A percentile compares a stretch with the other conserved stretches of the same genome.
These are phyloP conservation scores for Scolanthus callimorphus DNA, from an alignment of 92 coral and sea anemone species.

Conservation along the genomic window DNA sequence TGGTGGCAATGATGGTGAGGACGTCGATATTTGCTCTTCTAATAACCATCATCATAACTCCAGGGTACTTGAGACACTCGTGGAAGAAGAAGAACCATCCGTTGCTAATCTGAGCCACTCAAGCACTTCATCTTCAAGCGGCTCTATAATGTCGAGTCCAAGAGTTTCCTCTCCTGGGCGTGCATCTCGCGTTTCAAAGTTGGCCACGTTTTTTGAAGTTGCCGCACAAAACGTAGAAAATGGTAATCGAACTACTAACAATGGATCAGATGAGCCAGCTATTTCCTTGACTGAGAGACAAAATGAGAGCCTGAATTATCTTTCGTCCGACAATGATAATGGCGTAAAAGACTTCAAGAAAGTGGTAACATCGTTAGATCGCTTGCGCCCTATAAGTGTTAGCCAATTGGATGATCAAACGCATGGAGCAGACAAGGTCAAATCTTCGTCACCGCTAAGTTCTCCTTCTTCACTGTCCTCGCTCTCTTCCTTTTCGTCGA, in stretches of 20 bases:
- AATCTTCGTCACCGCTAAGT: conserved; percentile 44
- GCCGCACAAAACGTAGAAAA: conserved; percentile 1
- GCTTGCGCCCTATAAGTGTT: too few species aligned
- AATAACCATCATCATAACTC: conserved; percentile 22
- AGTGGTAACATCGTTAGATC: too few species aligned
- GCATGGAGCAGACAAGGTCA: neutral
- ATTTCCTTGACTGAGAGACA: neutral
- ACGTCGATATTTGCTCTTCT: too few species aligned
- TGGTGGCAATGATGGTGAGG: conserved; percentile 12
- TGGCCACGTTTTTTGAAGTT: conserved; percentile 28
- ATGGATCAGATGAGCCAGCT: neutral
- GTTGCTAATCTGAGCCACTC: conserved; percentile 27
- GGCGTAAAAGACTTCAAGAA: too few species aligned
- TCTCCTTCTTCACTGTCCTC: conserved; percentile 80
- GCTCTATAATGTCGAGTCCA: neutral
- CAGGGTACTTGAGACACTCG: conserved; percentile 61
- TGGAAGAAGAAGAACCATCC: conserved; percentile 65
- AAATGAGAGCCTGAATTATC: too few species aligned
- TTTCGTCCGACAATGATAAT: too few species aligned
- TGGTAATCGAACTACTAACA: neutral
- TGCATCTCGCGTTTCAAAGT: conserved; percentile 21
- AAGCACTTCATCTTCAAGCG: conserved; percentile 26
- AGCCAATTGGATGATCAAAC: neutral
- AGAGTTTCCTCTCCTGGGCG: conserved; percentile 1
- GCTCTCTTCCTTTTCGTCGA: conserved; percentile 62